Percentiles rank a stretch among this genome's conserved stretches.
Evolutionary conservation across 2,113 vertebrate genomes (phyloP).

Genomic region (Phocoena phocoena): DNA sequence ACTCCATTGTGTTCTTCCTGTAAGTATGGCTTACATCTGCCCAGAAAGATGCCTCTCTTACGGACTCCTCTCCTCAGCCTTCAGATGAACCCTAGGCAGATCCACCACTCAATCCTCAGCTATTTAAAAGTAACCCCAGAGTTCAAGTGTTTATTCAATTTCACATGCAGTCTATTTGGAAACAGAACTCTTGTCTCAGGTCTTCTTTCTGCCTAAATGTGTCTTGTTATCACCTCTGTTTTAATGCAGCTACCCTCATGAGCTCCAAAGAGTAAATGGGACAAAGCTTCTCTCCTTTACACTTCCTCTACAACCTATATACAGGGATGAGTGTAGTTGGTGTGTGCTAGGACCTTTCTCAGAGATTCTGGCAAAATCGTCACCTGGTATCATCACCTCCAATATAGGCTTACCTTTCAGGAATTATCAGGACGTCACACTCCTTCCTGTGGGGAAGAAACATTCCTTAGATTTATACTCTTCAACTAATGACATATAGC

Average conservation of each 20-base stretch:
- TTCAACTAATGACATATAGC: background rate
- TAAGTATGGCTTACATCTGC: background rate
- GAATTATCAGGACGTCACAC: background rate
- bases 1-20: background rate
- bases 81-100: background rate
- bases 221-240: background rate
- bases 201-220: background rate
- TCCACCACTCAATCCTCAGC: background rate
- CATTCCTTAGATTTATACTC: background rate
- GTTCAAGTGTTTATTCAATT: background rate
- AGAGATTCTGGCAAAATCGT: background rate
- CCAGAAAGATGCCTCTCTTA: background rate
- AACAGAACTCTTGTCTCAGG: background rate
- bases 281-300: background rate
- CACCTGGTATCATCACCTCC: background rate
- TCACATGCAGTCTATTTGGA: background rate
- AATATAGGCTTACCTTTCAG: background rate
- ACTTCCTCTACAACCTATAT: background rate
- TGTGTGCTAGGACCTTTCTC: background rate
- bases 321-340: fast-evolving
- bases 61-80: background rate
- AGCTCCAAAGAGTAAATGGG: background rate
- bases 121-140: background rate
- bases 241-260: background rate
- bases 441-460: background rate